A percentile compares a stretch with the other conserved stretches of the same genome.
Conservation (phyloP, 2,113 vertebrate species). For the Upupa epops region DNA sequence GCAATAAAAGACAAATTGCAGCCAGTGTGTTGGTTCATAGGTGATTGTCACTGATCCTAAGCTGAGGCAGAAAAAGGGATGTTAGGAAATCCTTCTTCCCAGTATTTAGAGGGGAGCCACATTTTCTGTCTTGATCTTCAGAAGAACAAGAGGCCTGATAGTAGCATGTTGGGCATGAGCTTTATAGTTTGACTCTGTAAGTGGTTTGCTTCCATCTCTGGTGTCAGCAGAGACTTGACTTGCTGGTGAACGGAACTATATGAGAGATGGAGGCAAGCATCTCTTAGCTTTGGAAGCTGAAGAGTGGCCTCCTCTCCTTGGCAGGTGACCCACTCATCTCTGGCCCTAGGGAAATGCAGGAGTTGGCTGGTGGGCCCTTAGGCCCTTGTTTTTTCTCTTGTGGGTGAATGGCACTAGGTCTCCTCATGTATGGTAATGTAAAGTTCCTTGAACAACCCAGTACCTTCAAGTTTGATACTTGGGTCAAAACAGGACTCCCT, state of each 20-base stretch:
- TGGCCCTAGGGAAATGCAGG: background rate
- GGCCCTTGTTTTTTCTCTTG: background rate
- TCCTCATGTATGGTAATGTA: background rate
- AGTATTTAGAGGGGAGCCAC: background rate
- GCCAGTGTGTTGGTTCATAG: background rate
- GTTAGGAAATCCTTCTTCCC: background rate
- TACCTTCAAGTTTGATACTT: background rate
- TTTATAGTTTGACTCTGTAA: background rate
- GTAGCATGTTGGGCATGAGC: background rate
- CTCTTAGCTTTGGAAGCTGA: background rate
- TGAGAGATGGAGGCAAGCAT: background rate
- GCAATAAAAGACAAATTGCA: background rate
- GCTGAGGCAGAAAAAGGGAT: background rate
- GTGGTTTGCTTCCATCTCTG: background rate
- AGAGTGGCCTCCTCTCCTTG: background rate
- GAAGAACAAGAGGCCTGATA: background rate
- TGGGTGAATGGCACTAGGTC: background rate
- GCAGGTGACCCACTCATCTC: background rate
- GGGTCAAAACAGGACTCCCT: background rate
- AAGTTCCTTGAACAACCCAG: background rate
- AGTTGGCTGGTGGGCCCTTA: background rate
- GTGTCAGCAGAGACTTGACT: background rate
- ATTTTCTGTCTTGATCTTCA: background rate
- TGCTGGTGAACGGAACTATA: background rate
- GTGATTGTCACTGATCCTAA: background rate